A percentile compares a stretch with the other conserved stretches of the same genome.
phyloP scores from a whole-genome alignment of 2,113 vertebrate genomes.

The Ammodytes marinus region DNA sequence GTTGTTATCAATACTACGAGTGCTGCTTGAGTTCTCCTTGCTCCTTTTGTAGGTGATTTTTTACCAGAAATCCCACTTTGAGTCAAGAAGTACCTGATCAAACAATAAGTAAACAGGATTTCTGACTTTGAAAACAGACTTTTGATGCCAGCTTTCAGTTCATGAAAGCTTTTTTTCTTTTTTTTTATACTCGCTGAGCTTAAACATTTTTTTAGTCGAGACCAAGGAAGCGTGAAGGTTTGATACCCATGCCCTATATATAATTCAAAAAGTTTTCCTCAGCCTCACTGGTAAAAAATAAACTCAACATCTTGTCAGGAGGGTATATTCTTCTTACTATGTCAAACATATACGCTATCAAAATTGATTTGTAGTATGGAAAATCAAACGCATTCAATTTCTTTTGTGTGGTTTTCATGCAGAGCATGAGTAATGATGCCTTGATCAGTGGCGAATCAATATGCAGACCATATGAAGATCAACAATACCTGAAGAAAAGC shows the following conservation, averaged over 20 bases:
- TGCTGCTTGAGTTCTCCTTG: background rate
- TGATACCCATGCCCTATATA: background rate
- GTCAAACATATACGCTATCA: background rate
- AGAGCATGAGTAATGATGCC: background rate
- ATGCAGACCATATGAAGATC: background rate
- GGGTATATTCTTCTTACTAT: background rate
- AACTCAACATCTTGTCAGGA: background rate
- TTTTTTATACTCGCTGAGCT: background rate
- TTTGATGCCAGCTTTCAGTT: background rate
- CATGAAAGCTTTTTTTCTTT: background rate
- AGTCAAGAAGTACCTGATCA: background rate
- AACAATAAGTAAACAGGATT: background rate
- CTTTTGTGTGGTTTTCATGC: slow-evolving; percentile 13
- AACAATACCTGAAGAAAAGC: background rate
- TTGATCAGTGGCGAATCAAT: slow-evolving; percentile 28
- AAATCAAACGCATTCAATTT: background rate
- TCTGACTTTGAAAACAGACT: background rate
- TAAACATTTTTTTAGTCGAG: too few species aligned
- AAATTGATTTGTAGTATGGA: background rate
- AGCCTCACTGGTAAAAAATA: background rate
- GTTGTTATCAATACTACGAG: background rate
- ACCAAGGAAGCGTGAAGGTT: background rate
- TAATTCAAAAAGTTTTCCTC: background rate
- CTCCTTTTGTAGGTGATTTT: background rate
- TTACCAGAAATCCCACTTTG: background rate